Conservation (phyloP, 2,888 invertebrate genomes). For the Drosophila siamana region DNA sequence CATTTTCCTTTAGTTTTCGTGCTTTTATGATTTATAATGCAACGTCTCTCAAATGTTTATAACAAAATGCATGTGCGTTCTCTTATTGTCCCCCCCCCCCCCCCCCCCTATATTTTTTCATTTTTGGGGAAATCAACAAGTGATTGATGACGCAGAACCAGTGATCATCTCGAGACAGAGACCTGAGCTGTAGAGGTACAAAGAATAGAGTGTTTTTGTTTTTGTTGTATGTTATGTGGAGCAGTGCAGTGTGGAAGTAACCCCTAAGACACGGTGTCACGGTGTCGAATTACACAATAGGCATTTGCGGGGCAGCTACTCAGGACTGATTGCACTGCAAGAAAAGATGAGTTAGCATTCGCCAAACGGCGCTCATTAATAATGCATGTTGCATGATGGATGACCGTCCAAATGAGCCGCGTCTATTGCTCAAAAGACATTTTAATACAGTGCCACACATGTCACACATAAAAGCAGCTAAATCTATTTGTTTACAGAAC, state of each 20-base stretch:
- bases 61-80: conserved; percentile 21
- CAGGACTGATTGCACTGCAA: conserved; percentile 36
- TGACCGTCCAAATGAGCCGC: neutral
- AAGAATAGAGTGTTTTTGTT: no score
- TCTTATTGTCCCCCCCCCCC: no score
- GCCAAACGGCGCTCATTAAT: conserved; percentile 1
- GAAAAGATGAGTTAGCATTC: conserved; percentile 15
- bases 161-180: conserved; percentile 28
- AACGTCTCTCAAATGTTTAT: conserved; percentile 29
- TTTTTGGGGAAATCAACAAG: conserved; percentile 62
- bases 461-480: no score
- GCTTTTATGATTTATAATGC: conserved; percentile 65
- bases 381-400: conserved; percentile 2
- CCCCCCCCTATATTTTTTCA: neutral
- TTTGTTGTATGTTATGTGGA: no score
- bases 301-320: conserved; percentile 35
- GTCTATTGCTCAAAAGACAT: no score
- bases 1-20: neutral
- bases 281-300: conserved; percentile 41
- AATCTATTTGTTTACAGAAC: no score
- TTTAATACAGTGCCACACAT: no score
- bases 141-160: conserved; percentile 64
- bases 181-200: neutral
- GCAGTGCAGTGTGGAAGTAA: conserved; percentile 24
- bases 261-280: conserved; percentile 32